Base-by-base conservation (phyloP, 2,888 invertebrate species). In the Lomographa bimaculata region DNA sequence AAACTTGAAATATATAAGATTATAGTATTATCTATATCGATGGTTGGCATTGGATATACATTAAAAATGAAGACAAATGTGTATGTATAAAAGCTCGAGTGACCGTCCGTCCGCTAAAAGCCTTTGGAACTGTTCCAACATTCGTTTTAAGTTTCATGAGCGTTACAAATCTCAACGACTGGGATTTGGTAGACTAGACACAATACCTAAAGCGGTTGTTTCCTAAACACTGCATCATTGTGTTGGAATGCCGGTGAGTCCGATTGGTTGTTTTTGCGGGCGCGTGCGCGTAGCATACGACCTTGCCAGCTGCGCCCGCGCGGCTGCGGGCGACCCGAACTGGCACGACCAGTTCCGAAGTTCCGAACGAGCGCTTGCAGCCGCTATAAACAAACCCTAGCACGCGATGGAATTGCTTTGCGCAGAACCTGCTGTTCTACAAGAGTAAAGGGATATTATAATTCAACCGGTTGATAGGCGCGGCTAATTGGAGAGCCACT, bases 271-370 rank as follows among this genome's bases (percentile, higher is more conserved):
- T 75, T 84, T 82, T 81, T 77, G 79, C 71, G 51, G 61, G 68
- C 76, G 73, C 74, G 72, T 67, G 70, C 64, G 54, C 53, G 50
- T 42, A 28, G 39, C 58, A 71, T 68, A 70, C 83, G 87, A 83
- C 87, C 86, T 87, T 86, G 87, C 79, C 82, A 68, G 73, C 76
- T 70, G 76, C 68, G 69, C 61, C 64, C 59, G 64, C 59, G 68
- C 67, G 19, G 33, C 48, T 32, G 60, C 67, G 66, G 70, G 60
- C 20, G 29, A 34, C 29, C 64, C 64, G 65, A 78, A 82, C 80
- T 69, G 60, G 83, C 70, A 57, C 65, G 71, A 84, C 87, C 75
- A 78, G 85, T 85, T 81, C 61, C 58, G 54, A 64, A 78, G 85
- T 85, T 81, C 61, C 58, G 54, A 64, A 43, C 61, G 58, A 56